Evolutionary conservation across 2,888 invertebrate genomes (phyloP).

Genomic region (Xestia ashworthii): DNA sequence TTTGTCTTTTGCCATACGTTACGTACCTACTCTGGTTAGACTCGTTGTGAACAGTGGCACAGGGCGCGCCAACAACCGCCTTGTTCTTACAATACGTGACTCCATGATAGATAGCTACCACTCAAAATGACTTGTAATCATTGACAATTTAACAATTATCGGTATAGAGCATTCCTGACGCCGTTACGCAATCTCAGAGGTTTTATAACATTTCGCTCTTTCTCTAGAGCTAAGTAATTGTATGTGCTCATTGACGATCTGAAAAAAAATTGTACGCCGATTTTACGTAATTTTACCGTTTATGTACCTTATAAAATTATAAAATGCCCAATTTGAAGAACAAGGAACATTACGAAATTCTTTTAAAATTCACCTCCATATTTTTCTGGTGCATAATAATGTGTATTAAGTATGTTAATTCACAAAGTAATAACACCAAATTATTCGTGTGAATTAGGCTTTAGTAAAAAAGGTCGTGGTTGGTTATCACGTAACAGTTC

Average conservation of each 20-base stretch:
- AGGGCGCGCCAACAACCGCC: conserved; percentile 33
- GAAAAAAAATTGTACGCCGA: conserved; percentile 23
- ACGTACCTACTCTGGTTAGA: conserved; percentile 48
- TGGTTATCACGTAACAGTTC: conserved; percentile 69
- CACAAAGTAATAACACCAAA: conserved; percentile 63
- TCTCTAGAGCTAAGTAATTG: conserved; percentile 48
- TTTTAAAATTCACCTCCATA: conserved; percentile 39
- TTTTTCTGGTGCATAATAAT: conserved; percentile 54
- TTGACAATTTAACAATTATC: conserved; percentile 59
- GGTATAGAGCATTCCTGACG: conserved; percentile 41
- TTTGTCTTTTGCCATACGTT: conserved; percentile 56
- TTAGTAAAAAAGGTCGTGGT: conserved; percentile 62
- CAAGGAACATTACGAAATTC: conserved; percentile 49
- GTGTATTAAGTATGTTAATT: conserved; percentile 66
- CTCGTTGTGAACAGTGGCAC: conserved; percentile 48
- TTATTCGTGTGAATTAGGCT: conserved; percentile 70
- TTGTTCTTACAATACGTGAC: conserved; percentile 46
- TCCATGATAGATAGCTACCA: conserved; percentile 45
- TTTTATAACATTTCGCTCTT: conserved; percentile 52
- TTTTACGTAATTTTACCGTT: conserved; percentile 58
- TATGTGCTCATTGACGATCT: conserved; percentile 40
- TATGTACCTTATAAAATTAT: conserved; percentile 39
- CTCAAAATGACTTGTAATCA: conserved; percentile 54
- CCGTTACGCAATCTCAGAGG: conserved; percentile 45
- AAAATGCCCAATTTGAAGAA: conserved; percentile 54